Evolutionary conservation across 2,113 vertebrate species (phyloP).

Genomic region (Plectropomus leopardus): DNA sequence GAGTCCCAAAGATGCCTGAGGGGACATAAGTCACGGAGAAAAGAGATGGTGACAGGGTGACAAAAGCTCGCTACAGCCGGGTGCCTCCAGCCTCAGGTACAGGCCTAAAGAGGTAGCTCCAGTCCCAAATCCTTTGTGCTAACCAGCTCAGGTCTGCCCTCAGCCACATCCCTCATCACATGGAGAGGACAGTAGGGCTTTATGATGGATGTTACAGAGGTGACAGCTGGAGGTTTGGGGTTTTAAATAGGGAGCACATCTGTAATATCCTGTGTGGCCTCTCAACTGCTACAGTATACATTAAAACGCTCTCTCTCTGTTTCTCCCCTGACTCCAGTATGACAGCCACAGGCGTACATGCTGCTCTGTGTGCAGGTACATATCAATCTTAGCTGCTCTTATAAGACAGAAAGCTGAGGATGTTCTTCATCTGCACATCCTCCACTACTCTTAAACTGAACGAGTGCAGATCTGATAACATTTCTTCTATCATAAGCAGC

Average conservation of each 20-base stretch:
- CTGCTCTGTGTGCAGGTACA: slow-evolving; percentile 35
- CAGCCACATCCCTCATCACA: slow-evolving; percentile 25
- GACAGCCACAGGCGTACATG: slow-evolving; percentile 43
- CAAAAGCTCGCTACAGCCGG: slow-evolving; percentile 57
- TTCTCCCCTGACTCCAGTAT: slow-evolving; percentile 7
- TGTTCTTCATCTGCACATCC: slow-evolving; percentile 16
- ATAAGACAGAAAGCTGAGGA: slow-evolving; percentile 20
- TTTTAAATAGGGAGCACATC: slow-evolving; percentile 64
- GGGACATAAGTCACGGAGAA: slow-evolving; percentile 68
- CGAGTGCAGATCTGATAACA: background rate
- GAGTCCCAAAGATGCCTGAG: slow-evolving; percentile 67
- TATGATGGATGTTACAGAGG: slow-evolving; percentile 67
- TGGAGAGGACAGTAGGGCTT: slow-evolving; percentile 26
- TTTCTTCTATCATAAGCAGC: slow-evolving; percentile 12
- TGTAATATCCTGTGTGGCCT: slow-evolving; percentile 59
- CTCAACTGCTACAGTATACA: slow-evolving; percentile 40
- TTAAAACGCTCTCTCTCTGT: slow-evolving; percentile 30
- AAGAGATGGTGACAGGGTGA: slow-evolving; percentile 69
- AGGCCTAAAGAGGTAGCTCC: slow-evolving; percentile 31
- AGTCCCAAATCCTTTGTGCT: slow-evolving; percentile 46
- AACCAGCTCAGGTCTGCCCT: slow-evolving; percentile 43
- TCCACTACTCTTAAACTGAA: background rate
- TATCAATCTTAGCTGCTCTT: slow-evolving; percentile 41
- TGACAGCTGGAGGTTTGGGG: slow-evolving; percentile 69
- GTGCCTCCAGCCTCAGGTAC: slow-evolving; percentile 49